Conservation (phyloP, 2,797 vertebrate genomes). For the Podargus strigoides region DNA sequence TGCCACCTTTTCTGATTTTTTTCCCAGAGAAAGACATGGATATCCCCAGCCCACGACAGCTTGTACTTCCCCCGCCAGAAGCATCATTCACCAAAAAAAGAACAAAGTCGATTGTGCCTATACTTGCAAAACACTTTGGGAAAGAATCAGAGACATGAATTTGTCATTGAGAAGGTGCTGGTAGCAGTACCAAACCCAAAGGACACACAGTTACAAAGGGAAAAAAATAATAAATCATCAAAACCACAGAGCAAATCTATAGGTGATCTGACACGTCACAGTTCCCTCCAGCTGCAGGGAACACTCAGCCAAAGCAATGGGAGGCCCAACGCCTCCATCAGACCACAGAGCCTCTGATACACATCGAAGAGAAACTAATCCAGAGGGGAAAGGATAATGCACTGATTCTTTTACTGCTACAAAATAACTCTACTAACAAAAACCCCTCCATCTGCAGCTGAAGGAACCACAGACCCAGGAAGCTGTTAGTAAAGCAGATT, state of each 20-base stretch:
- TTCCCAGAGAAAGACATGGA: not conserved
- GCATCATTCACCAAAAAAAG: not conserved
- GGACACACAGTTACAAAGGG: not conserved
- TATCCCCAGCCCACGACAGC: not conserved
- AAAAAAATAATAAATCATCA: not conserved
- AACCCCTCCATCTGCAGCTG: not conserved
- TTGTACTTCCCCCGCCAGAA: not conserved
- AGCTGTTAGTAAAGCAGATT: not conserved
- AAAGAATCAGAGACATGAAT: not conserved
- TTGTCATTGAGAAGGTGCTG: not conserved
- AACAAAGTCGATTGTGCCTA: not conserved
- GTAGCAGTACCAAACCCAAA: not conserved
- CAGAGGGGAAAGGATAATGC: not conserved
- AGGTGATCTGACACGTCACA: not conserved
- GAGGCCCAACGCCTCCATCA: not conserved
- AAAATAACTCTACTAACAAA: not conserved
- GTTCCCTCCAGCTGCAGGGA: not conserved
- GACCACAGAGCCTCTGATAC: not conserved
- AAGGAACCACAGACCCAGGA: not conserved
- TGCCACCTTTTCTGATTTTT: not conserved
- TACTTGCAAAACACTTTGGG: not conserved
- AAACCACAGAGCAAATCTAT: not conserved
- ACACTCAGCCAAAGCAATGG: not conserved
- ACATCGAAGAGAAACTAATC: not conserved
- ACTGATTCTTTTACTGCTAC: not conserved